Conservation (phyloP, 2,113 vertebrate genomes). For the Saguinus imperator region DNA sequence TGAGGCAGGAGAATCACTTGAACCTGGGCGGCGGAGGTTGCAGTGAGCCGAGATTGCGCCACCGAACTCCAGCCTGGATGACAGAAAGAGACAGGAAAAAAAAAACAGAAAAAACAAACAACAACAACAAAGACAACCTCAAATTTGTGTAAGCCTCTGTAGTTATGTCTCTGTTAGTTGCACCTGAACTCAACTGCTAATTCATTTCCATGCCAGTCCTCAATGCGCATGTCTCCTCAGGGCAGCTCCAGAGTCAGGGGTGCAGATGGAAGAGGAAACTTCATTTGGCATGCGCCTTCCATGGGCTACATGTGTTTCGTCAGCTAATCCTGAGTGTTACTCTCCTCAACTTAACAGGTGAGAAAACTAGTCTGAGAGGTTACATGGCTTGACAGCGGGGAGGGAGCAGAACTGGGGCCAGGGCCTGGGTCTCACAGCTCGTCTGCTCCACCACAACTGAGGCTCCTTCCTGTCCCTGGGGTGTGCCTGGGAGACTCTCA, state of each 20-base stretch:
- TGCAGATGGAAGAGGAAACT: neutral
- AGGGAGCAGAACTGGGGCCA: neutral
- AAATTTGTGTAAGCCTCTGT: neutral
- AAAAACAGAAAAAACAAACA: too few relatives aligned
- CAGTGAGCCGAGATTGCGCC: too few relatives aligned
- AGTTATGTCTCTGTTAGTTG: neutral
- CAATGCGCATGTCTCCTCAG: neutral
- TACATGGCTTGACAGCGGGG: neutral
- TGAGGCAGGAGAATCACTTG: too few relatives aligned
- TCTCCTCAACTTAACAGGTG: neutral
- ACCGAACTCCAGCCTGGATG: too few relatives aligned
- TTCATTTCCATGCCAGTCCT: neutral
- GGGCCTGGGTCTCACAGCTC: neutral
- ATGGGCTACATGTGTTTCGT: neutral
- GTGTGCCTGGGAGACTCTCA: neutral
- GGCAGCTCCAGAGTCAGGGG: neutral
- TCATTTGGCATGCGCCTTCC: neutral
- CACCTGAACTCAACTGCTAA: neutral
- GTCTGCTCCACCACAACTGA: neutral
- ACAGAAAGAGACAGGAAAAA: too few relatives aligned
- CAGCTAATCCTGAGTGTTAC: neutral
- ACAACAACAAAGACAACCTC: neutral
- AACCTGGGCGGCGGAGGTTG: too few relatives aligned
- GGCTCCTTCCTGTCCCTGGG: neutral
- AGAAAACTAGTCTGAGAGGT: conserved; percentile 22